These are phyloP conservation scores for Scaptomyza montana DNA, from an alignment of 1,140 invertebrate species.

Conservation along the genomic window DNA sequence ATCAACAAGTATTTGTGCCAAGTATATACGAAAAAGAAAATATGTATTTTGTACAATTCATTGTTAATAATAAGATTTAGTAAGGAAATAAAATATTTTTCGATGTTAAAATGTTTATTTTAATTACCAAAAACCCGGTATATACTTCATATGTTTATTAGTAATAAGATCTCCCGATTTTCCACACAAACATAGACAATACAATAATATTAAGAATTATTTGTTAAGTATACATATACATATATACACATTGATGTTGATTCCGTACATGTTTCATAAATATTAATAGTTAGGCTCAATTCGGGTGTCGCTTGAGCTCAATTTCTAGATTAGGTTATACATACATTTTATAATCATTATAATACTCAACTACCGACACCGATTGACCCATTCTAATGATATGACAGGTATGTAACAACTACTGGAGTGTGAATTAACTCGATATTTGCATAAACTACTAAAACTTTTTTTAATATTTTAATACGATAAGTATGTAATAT, in stretches of 20 bases:
- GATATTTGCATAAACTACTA: conserved; percentile 34
- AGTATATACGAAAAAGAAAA: conserved; percentile 8
- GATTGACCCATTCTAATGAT: conserved; percentile 49
- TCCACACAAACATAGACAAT: conserved; percentile 16
- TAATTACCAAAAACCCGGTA: conserved; percentile 14
- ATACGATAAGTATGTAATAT: conserved; percentile 54
- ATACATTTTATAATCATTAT: conserved; percentile 15
- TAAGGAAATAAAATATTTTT: too few relatives aligned
- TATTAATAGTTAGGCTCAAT: conserved; percentile 9
- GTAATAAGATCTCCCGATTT: conserved; percentile 21
- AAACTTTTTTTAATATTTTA: conserved; percentile 33
- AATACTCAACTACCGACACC: conserved; percentile 50
- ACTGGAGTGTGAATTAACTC: conserved; percentile 16
- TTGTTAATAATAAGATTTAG: neutral
- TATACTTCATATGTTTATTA: conserved; percentile 47
- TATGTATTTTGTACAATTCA: neutral
- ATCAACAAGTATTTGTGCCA: conserved; percentile 7
- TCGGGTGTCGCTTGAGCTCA: neutral
- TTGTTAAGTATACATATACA: conserved; percentile 48
- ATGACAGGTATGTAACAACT: conserved; percentile 37
- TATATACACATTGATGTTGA: conserved; percentile 52
- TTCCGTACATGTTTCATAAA: conserved; percentile 9
- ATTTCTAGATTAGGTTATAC: conserved; percentile 18
- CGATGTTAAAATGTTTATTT: too few relatives aligned
- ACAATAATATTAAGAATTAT: conserved; percentile 24